phyloP scores from a whole-genome alignment of 2,888 invertebrate genomes.

The Cosmia trapezina region DNA sequence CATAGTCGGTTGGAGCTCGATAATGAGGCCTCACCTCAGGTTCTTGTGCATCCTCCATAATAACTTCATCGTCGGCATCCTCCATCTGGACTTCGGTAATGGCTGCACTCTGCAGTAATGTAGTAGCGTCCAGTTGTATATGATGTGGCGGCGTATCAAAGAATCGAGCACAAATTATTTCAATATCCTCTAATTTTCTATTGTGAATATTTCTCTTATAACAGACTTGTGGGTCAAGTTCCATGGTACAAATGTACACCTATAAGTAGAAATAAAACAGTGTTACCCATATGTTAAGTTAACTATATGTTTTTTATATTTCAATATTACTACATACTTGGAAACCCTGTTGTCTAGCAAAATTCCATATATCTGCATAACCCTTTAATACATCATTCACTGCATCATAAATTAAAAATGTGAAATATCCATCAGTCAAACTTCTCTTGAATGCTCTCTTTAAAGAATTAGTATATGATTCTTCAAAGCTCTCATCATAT shows the following conservation, averaged over 20 bases:
- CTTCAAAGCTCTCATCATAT: conserved; percentile 96
- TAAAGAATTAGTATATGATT: conserved; percentile 94
- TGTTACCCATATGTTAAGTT: conserved; percentile 13
- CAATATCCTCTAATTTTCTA: conserved; percentile 94
- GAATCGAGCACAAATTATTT: conserved; percentile 93
- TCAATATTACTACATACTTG: conserved; percentile 90
- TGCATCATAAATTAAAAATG: conserved; percentile 98
- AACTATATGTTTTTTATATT: conserved; percentile 10
- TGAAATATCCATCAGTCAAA: conserved; percentile 96
- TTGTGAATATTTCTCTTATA: conserved; percentile 96
- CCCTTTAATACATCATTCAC: conserved; percentile 95
- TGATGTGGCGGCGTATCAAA: conserved; percentile 95
- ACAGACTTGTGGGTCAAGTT: conserved; percentile 94
- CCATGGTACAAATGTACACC: conserved; percentile 98
- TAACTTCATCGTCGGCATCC: conserved; percentile 89
- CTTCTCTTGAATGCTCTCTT: conserved; percentile 97
- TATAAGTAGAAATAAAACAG: conserved; percentile 77
- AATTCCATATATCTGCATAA: conserved; percentile 97
- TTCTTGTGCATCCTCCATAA: conserved; percentile 83
- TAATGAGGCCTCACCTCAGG: conserved; percentile 84
- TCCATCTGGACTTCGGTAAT: conserved; percentile 97
- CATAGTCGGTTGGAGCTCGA: conserved; percentile 45
- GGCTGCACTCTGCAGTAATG: conserved; percentile 95
- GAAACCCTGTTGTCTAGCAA: conserved; percentile 95
- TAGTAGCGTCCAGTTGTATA: conserved; percentile 95